These are phyloP conservation scores for Chironomus striatipennis DNA, from an alignment of 1,140 invertebrate species.

Conservation along the genomic window DNA sequence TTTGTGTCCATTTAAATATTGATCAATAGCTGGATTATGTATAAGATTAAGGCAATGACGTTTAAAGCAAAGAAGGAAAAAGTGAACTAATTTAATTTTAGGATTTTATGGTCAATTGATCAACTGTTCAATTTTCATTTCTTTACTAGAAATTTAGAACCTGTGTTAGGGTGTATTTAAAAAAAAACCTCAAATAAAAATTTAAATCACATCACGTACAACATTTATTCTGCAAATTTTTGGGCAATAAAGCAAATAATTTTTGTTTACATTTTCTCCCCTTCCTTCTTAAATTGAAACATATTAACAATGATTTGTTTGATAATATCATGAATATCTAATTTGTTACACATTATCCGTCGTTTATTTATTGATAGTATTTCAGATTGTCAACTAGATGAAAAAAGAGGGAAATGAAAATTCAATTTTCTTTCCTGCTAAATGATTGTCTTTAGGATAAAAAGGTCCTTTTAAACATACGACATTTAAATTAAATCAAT, in stretches of 20 bases:
- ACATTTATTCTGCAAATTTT: neutral
- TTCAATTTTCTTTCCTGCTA: neutral
- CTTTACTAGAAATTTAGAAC: no score
- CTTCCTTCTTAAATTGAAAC: no score
- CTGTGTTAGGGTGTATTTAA: no score
- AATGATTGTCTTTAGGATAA: neutral
- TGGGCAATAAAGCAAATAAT: neutral
- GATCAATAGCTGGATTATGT: neutral
- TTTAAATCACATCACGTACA: neutral
- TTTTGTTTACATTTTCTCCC: no score
- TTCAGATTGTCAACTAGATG: neutral
- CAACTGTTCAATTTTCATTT: neutral
- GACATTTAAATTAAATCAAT: neutral
- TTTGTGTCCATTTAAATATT: neutral
- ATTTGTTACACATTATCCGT: neutral
- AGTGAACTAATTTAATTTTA: neutral
- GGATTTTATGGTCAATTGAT: constrained; percentile 15
- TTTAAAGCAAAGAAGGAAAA: neutral
- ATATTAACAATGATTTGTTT: neutral
- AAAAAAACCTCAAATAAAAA: neutral
- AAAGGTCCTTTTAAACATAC: neutral
- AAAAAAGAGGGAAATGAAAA: neutral
- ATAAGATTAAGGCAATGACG: neutral
- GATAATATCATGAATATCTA: neutral
- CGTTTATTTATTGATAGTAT: neutral